Evolutionary conservation across 2,797 vertebrate species (phyloP), one percentile per base, ranked within the genome.

Genomic region (Clarias platycephalus): DNA sequence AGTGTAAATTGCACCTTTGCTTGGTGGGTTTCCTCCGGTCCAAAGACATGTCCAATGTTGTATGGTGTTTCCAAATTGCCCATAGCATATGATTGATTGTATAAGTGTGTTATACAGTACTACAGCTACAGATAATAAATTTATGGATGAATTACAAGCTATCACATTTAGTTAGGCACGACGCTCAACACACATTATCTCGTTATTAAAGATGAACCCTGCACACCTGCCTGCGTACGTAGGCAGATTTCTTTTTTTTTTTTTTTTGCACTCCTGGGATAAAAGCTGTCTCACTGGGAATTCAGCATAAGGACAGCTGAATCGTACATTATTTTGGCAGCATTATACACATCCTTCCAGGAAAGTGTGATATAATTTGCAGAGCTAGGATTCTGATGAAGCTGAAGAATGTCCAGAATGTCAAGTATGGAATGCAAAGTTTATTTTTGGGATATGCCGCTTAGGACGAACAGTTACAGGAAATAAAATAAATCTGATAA

Each of bases 251-350:
- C 31, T 20, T 20, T n/a, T 8, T 8, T 40, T 44, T 44, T 49
- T 49, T 49, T 49, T 49, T 75, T 20, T 57, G 26, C 53, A 57
- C 53, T 57, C 53, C 49, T 57, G 26, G 49, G 72, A 75, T 57
- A 57, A 57, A 57, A 57, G 49, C 44, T 31, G 26, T 57, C 72
- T 8, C 26, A 22, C 8, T 57, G 72, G 53, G 49, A 57, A 75
- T 20, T 31, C 26, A 75, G 49, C 72, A 75, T 28, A 18, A 53
- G 71, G 49, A 75, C 26, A 75, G 72, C 26, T 75, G 72, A 57
- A 75, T 75, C 16, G 72, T 57, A 55, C 7, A 6, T 31, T 75
- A 75, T 57, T 75, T 74, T 53, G 44, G 71, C 44, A 74, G n/a
- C 71, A 53, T 74, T 53, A 26, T 53, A 53, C n/a, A 74, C 44